Conservation (phyloP, 2,888 invertebrate genomes). For the Gandaritis pyraliata region DNA sequence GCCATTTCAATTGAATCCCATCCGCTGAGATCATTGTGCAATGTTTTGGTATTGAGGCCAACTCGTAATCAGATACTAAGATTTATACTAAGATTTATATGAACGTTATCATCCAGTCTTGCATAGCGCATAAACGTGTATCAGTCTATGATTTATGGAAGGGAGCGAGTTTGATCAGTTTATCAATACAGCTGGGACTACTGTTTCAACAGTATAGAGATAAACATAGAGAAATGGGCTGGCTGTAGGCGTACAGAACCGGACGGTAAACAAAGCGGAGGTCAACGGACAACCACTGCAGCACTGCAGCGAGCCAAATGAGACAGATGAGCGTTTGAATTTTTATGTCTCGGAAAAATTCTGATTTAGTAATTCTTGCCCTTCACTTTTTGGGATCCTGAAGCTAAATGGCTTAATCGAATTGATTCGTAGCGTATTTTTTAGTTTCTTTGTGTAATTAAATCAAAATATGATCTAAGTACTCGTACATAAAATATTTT, state of each 20-base stretch:
- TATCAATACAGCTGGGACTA: constrained; percentile 55
- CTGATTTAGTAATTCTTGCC: neutral
- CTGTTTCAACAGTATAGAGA: constrained; percentile 52
- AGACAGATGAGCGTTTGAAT: constrained; percentile 36
- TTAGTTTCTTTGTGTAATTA: neutral
- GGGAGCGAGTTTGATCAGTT: constrained; percentile 43
- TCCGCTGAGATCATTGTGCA: constrained; percentile 1
- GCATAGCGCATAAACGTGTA: constrained; percentile 37
- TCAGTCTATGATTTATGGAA: constrained; percentile 44
- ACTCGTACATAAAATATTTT: neutral
- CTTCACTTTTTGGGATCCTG: neutral
- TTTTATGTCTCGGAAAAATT: constrained; percentile 19
- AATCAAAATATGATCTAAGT: neutral
- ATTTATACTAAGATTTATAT: constrained; percentile 33
- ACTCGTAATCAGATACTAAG: constrained; percentile 17
- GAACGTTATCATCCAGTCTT: constrained; percentile 22
- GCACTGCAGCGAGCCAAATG: constrained; percentile 46
- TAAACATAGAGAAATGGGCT: constrained; percentile 47
- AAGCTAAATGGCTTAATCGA: neutral
- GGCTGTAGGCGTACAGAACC: constrained; percentile 53
- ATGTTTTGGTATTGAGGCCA: constrained; percentile 9
- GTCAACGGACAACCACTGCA: constrained; percentile 63
- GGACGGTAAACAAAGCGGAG: constrained; percentile 70
- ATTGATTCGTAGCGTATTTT: neutral
- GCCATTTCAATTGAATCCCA: constrained; percentile 4